Evolutionary conservation across 2,888 invertebrate genomes (phyloP).

Genomic region (Agrochola lota): DNA sequence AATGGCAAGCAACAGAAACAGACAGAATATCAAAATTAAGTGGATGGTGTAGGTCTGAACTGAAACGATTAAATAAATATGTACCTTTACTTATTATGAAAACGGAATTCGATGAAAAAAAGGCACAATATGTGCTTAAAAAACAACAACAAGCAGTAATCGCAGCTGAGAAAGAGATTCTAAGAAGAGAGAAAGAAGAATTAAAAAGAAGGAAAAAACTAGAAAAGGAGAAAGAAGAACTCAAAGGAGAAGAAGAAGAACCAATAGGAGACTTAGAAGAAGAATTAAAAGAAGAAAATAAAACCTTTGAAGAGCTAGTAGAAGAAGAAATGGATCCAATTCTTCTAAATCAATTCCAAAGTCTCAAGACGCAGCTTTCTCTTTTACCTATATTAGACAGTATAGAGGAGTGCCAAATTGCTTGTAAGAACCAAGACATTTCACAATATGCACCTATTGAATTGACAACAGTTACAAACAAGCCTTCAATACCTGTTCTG

Average conservation of each 20-base stretch:
- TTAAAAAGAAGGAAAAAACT: slow-evolving; percentile 17
- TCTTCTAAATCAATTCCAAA: slow-evolving; percentile 64
- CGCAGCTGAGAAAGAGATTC: neutral
- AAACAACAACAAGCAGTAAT: slow-evolving; percentile 9
- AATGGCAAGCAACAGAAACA: slow-evolving; percentile 83
- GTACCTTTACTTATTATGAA: slow-evolving; percentile 69
- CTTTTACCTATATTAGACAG: slow-evolving; percentile 80
- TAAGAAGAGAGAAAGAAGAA: slow-evolving; percentile 15
- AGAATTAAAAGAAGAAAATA: slow-evolving; percentile 8
- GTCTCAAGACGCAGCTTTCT: slow-evolving; percentile 65
- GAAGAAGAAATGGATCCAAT: slow-evolving; percentile 33
- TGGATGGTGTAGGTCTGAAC: slow-evolving; percentile 78
- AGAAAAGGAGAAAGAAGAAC: neutral
- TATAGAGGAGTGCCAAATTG: slow-evolving; percentile 72
- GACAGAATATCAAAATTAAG: slow-evolving; percentile 79
- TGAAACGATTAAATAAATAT: slow-evolving; percentile 71
- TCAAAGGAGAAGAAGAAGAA: neutral
- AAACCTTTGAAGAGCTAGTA: slow-evolving; percentile 38
- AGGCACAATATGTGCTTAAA: slow-evolving; percentile 17
- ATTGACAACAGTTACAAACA: slow-evolving; percentile 70
- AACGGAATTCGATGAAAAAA: slow-evolving; percentile 49
- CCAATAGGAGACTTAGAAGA: neutral
- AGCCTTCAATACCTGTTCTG: slow-evolving; percentile 82
- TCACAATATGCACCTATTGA: slow-evolving; percentile 82
- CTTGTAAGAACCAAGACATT: slow-evolving; percentile 69